Percentiles rank a stretch among this genome's conserved stretches.
Conservation (phyloP, 1,140 invertebrate species). For the Pachypsylla venusta region DNA sequence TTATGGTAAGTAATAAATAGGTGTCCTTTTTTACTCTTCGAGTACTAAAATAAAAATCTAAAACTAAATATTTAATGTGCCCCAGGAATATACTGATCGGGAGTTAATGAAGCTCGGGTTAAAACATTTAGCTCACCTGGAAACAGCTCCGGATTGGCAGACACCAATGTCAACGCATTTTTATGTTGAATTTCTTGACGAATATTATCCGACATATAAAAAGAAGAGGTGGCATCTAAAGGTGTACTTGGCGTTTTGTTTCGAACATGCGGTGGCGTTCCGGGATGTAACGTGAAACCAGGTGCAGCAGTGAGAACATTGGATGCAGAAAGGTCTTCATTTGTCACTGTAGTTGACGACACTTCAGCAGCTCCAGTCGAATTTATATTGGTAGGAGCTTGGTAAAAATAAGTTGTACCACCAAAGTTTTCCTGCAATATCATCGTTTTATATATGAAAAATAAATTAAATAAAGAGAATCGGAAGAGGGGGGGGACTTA, state of each 20-base stretch:
- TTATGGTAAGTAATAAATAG: too few species aligned
- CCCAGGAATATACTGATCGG: too few species aligned
- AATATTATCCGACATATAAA: slow-evolving; percentile 61
- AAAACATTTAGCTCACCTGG: too few species aligned
- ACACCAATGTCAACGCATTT: slow-evolving; percentile 54
- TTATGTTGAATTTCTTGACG: slow-evolving; percentile 57
- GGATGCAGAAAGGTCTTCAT: neutral
- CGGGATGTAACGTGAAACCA: slow-evolving; percentile 38
- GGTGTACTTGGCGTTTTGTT: slow-evolving; percentile 34
- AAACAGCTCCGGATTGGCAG: slow-evolving; percentile 46
- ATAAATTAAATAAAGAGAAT: too few species aligned
- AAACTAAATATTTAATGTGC: too few species aligned
- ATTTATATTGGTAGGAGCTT: slow-evolving; percentile 29
- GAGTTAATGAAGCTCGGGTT: too few species aligned
- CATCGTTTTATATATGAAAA: too few species aligned
- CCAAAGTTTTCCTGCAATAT: slow-evolving; percentile 77
- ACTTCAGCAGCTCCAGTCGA: slow-evolving; percentile 29
- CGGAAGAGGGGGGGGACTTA: too few species aligned
- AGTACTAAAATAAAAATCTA: too few species aligned
- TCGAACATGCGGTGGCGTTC: slow-evolving; percentile 44
- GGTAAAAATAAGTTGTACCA: slow-evolving; percentile 86
- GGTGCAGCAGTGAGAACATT: neutral
- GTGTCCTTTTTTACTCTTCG: too few species aligned
- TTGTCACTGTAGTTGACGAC: slow-evolving; percentile 26
- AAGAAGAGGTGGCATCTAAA: slow-evolving; percentile 32